These are phyloP conservation scores for Squalus acanthias DNA, from an alignment of 2,797 vertebrate genomes.

Conservation along the genomic window DNA sequence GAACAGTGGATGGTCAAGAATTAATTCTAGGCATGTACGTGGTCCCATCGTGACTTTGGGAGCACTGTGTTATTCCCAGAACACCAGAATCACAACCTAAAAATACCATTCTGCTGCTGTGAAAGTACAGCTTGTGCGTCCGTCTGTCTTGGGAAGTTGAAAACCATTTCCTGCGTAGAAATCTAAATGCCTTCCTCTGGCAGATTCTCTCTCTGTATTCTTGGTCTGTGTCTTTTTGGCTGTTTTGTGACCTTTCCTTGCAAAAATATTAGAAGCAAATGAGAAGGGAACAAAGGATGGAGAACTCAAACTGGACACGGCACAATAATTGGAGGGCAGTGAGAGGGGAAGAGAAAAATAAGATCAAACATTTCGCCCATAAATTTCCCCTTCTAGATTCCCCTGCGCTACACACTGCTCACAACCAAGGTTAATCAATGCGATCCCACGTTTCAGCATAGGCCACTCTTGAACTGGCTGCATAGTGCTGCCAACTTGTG, in stretches of 20 bases:
- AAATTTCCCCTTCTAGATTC: not conserved
- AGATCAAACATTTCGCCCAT: not conserved
- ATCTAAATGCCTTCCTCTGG: not conserved
- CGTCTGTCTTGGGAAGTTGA: not conserved
- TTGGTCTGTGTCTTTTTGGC: not conserved
- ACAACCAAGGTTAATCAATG: not conserved
- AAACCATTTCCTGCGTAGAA: not conserved
- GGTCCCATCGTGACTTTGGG: not conserved
- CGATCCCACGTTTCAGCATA: not conserved
- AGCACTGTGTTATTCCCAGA: not conserved
- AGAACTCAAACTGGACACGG: not conserved
- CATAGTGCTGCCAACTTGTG: no score
- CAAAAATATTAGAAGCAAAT: not conserved
- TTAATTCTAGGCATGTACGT: not conserved
- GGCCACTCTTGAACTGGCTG: not conserved
- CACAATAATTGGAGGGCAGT: not conserved
- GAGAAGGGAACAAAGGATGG: no score
- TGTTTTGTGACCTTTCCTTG: not conserved
- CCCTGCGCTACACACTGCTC: not conserved
- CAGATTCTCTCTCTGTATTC: not conserved
- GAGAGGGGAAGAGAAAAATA: not conserved
- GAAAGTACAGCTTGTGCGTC: not conserved
- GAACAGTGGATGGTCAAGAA: not conserved
- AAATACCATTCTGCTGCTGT: constrained; percentile 24
- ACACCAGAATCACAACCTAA: not conserved